These are phyloP conservation scores for Kryptolebias marmoratus DNA, from an alignment of 2,113 vertebrate species.

Conservation along the genomic window DNA sequence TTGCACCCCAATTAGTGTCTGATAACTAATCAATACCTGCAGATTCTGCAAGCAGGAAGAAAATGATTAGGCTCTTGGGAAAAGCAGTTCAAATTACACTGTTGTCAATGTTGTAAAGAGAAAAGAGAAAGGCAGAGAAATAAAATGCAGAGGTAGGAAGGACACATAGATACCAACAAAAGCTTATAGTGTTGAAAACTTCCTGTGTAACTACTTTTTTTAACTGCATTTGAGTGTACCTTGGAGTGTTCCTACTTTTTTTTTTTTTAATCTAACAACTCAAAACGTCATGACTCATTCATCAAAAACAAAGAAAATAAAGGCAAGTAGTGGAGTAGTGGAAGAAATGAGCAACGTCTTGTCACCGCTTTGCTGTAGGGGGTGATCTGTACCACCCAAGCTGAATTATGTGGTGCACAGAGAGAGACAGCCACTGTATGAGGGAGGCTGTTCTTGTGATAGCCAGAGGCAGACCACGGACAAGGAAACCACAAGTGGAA, in stretches of 20 bases:
- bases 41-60: conserved; percentile 95
- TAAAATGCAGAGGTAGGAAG: conserved; percentile 8
- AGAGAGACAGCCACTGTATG: conserved; percentile 53
- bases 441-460: conserved; percentile 50
- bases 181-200: conserved; percentile 7
- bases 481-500: conserved; percentile 78
- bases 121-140: conserved; percentile 35
- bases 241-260: background rate
- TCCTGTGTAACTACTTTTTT: background rate
- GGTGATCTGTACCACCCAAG: conserved; percentile 60
- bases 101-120: conserved; percentile 82
- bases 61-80: conserved; percentile 94
- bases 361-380: conserved; percentile 34
- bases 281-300: conserved; percentile 16
- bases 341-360: conserved; percentile 66
- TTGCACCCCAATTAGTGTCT: conserved; percentile 93
- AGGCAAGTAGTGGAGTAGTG: conserved; percentile 43
- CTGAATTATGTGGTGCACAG: conserved; percentile 57
- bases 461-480: conserved; percentile 60
- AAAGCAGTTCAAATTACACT: conserved; percentile 92
- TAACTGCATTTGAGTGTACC: background rate
- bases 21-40: conserved; percentile 96
- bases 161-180: conserved; percentile 14
- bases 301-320: conserved; percentile 35
- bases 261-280: conserved; percentile 1